Evolutionary conservation across 2,797 vertebrate species (phyloP).

Genomic region (Scarus forsteni): DNA sequence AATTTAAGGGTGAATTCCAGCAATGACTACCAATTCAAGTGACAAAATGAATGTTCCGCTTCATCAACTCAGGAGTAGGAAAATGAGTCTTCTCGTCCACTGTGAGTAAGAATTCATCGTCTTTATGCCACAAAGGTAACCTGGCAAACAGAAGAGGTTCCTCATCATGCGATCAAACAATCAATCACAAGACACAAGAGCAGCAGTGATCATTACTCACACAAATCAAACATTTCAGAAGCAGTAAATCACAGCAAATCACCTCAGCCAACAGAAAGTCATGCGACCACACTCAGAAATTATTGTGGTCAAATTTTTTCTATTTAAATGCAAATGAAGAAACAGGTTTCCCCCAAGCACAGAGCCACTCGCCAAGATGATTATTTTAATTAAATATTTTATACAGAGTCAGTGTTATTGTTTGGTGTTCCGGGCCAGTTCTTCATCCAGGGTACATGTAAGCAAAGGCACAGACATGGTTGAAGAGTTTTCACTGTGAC

Average conservation of each 20-base stretch:
- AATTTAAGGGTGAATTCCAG: conserved; percentile 70
- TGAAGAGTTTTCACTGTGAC: neutral
- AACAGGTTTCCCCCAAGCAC: conserved; percentile 40
- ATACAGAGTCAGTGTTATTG: conserved; percentile 30
- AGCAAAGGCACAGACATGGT: conserved; percentile 2
- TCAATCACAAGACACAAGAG: conserved; percentile 53
- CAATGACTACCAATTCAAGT: conserved; percentile 58
- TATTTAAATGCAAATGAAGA: conserved; percentile 83
- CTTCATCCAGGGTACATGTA: neutral
- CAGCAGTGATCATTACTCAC: conserved; percentile 41
- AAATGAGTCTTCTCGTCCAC: conserved; percentile 33
- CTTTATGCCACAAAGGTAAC: conserved; percentile 17
- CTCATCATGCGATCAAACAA: conserved; percentile 51
- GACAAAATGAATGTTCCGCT: conserved; percentile 66
- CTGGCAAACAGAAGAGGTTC: conserved; percentile 13
- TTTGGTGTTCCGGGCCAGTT: conserved; percentile 7
- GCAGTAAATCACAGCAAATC: conserved; percentile 63
- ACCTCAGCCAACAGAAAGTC: conserved; percentile 46
- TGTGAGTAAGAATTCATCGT: conserved; percentile 28
- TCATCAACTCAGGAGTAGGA: conserved; percentile 23
- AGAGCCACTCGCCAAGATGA: conserved; percentile 36
- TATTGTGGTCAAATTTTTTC: conserved; percentile 69
- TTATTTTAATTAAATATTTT: conserved; percentile 69
- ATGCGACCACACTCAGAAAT: conserved; percentile 43
- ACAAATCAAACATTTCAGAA: conserved; percentile 62